phyloP scores from a whole-genome alignment of 2,888 invertebrate species.

The Idaea dimidiata region DNA sequence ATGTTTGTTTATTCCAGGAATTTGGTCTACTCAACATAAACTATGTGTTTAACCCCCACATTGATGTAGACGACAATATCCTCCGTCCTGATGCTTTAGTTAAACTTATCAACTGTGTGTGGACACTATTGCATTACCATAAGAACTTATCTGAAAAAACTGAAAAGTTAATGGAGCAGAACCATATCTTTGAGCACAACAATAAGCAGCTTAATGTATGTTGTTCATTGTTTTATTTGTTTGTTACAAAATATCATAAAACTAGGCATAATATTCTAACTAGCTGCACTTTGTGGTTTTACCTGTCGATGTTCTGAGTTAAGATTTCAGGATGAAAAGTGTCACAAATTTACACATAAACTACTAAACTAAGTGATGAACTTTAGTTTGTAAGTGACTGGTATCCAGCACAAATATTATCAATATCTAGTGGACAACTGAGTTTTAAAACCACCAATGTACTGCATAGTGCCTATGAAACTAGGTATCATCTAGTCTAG shows the following conservation, averaged over 20 bases:
- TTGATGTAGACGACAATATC: conserved; percentile 48
- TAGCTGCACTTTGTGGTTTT: not conserved
- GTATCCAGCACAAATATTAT: too few relatives aligned
- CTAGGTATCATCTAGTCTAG: too few relatives aligned
- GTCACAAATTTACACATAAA: too few relatives aligned
- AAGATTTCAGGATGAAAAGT: too few relatives aligned
- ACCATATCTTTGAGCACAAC: conserved; percentile 59
- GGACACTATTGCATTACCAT: conserved; percentile 59
- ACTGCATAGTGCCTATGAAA: too few relatives aligned
- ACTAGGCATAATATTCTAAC: too few relatives aligned
- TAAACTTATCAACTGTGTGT: conserved; percentile 62
- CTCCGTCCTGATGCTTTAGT: conserved; percentile 55
- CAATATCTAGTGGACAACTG: too few relatives aligned
- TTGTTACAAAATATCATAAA: too few relatives aligned
- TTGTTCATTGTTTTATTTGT: conserved; percentile 9
- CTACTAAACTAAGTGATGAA: too few relatives aligned
- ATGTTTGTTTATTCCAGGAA: conserved; percentile 49
- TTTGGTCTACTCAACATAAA: conserved; percentile 59
- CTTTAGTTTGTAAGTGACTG: too few relatives aligned
- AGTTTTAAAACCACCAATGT: too few relatives aligned
- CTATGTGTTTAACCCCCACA: conserved; percentile 67
- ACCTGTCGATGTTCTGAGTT: too few relatives aligned
- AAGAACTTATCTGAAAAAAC: conserved; percentile 57
- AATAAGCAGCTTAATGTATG: conserved; percentile 69
- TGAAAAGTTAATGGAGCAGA: conserved; percentile 55